Base-by-base conservation (phyloP, 1,140 invertebrate species). In the Hylaeus volcanicus region DNA sequence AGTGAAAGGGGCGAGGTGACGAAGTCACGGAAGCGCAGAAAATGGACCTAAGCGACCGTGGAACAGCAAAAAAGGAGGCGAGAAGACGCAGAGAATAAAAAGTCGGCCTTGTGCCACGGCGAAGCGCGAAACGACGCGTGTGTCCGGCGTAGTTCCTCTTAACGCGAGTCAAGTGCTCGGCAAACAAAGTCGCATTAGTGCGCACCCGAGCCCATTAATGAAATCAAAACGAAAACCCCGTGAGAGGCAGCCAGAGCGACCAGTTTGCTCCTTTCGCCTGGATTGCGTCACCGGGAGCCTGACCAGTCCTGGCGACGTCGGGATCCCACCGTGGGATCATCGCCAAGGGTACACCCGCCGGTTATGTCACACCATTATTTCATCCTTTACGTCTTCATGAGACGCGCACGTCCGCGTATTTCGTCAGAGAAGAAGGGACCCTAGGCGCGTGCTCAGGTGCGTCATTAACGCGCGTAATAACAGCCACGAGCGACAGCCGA, bases 181-280 rank as follows among this genome's bases (percentile, higher is more conserved):
- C 85, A 91, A 91, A 91, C 85, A 91, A 84, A 86, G 83, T 75
- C 83, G 82, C 88, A 90, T 90, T 89, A 90, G 89, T 85, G 85
- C 75, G 82, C 80, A 89, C 84, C 83, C 85, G 88, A 89, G 26
- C 89, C 87, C 89, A 90, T 90, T 90, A 90, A 90, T 90, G 88
- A 89, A 90, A 90, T 89, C 86, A 88, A 90, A 90, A 90, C 86
- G 78, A 72, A 26, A 79, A 63, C 78, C 4, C 80, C 56, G 56
- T 79, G 69, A 78, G 70, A 83, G 26, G 1, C 9, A 26, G 58
- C 12, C 53, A 53, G 77, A 39, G 83, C 26, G 26, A 26, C 26
- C 26, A 26, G 26, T 26, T 26, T 26, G 26, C 26, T 63, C 77
- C 78, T 82, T 84, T 87, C 87, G 79, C 73, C 77, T n/a, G 51